Percentiles rank a stretch among this genome's conserved stretches.
Conservation (phyloP, 64 coral and sea anemone genomes). For the Orbicella faveolata region DNA sequence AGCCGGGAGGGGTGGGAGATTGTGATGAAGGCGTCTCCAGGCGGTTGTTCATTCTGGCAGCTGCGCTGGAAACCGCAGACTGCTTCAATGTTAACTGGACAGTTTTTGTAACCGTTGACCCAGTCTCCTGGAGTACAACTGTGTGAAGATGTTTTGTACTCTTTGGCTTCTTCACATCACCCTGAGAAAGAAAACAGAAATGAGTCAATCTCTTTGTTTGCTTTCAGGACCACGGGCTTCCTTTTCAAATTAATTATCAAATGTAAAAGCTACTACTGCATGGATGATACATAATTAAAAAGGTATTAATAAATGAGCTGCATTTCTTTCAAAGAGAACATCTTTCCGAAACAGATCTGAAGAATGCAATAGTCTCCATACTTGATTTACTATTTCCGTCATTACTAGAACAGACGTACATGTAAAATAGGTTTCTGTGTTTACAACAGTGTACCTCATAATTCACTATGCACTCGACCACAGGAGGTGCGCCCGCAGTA, state of each 20-base stretch:
- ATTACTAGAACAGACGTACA: background rate
- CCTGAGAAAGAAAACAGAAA: background rate
- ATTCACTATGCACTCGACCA: slow-evolving; percentile 54
- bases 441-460: slow-evolving; percentile 18
- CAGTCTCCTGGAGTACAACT: slow-evolving; percentile 23
- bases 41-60: background rate
- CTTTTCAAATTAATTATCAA: too few relatives aligned
- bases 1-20: slow-evolving; percentile 17
- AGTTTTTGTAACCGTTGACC: slow-evolving; percentile 40
- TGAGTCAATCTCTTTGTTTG: background rate
- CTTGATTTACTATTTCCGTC: too few relatives aligned
- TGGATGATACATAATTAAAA: too few relatives aligned
- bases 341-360: too few relatives aligned
- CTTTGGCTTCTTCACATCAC: slow-evolving; percentile 49
- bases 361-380: too few relatives aligned
- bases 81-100: slow-evolving; percentile 55
- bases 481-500: background rate
- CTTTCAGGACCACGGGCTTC: too few relatives aligned
- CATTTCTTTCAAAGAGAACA: too few relatives aligned
- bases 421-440: background rate
- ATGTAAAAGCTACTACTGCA: too few relatives aligned
- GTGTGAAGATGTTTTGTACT: slow-evolving; percentile 39
- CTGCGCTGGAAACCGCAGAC: background rate
- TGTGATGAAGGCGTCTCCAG: background rate
- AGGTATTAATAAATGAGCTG: too few relatives aligned